Percentiles rank a stretch among this genome's conserved stretches.
These are phyloP conservation scores for Turritopsis dohrnii DNA, from an alignment of 30 jellyfish, hydroid and myxozoan species.

Conservation along the genomic window DNA sequence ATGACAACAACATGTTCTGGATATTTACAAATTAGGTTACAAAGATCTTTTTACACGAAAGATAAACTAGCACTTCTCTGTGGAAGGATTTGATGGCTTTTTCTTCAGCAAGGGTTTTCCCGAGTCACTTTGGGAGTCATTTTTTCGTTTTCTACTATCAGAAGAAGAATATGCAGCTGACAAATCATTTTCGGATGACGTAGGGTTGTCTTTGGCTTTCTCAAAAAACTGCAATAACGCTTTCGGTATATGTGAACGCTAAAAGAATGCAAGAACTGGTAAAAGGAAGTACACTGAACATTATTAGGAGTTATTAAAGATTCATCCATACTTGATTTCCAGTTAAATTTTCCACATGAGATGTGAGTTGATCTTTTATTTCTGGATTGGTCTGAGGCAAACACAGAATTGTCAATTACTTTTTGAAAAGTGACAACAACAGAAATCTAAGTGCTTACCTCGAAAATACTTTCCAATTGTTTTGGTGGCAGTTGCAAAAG, in stretches of 20 bases:
- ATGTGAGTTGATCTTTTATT: slow-evolving; percentile 61
- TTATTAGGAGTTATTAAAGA: neutral
- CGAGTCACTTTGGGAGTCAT: slow-evolving; percentile 18
- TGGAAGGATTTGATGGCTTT: neutral
- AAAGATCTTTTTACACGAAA: neutral
- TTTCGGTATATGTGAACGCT: slow-evolving; percentile 96
- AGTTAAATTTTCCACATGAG: slow-evolving; percentile 75
- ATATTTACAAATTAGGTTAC: neutral
- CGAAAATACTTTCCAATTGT: slow-evolving; percentile 91
- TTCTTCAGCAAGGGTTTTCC: neutral
- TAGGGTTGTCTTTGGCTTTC: slow-evolving; percentile 34
- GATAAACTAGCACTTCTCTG: neutral
- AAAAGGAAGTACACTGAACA: neutral
- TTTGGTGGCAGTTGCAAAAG: slow-evolving; percentile 92
- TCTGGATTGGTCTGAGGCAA: slow-evolving; percentile 77
- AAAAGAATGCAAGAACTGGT: neutral
- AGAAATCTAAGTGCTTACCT: slow-evolving; percentile 52
- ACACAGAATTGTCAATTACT: no score
- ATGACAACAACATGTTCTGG: neutral
- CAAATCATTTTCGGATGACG: slow-evolving; percentile 13
- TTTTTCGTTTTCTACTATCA: slow-evolving; percentile 28
- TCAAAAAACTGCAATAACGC: slow-evolving; percentile 79
- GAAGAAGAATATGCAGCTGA: slow-evolving; percentile 29
- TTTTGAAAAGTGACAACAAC: no score
- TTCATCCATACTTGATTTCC: slow-evolving; percentile 69